Conservation (phyloP, 1,140 invertebrate genomes). For the Brachionus calyciflorus region DNA sequence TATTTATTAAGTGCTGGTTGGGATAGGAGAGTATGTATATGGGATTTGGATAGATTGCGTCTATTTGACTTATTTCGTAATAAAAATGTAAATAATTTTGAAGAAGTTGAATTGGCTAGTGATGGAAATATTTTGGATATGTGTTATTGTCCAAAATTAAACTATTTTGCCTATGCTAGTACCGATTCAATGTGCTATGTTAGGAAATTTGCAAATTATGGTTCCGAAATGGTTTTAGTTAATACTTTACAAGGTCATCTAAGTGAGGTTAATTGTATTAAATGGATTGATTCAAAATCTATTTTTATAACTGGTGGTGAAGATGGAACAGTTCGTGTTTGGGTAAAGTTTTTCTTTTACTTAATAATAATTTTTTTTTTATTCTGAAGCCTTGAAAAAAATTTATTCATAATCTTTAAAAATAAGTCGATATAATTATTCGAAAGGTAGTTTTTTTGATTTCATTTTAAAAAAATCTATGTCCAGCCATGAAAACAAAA, state of each 20-base stretch:
- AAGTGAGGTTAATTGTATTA: constrained; percentile 53
- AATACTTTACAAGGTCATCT: constrained; percentile 55
- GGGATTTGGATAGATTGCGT: constrained; percentile 54
- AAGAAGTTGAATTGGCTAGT: constrained; percentile 51
- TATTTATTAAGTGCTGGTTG: constrained; percentile 58
- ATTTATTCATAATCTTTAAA: too few relatives aligned
- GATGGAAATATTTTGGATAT: constrained; percentile 59
- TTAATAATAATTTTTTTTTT: neutral
- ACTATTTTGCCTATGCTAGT: constrained; percentile 59
- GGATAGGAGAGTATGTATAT: constrained; percentile 60
- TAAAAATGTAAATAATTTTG: constrained; percentile 37
- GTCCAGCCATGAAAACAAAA: too few relatives aligned
- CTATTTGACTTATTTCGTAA: constrained; percentile 34
- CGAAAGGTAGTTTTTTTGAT: too few relatives aligned
- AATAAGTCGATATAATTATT: too few relatives aligned
- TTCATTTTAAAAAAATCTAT: too few relatives aligned
- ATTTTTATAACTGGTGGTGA: constrained; percentile 60
- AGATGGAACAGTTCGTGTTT: constrained; percentile 59
- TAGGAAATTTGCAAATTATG: constrained; percentile 56
- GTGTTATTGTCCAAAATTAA: constrained; percentile 54
- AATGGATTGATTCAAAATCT: constrained; percentile 54
- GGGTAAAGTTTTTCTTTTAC: constrained; percentile 50
- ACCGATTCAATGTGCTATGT: constrained; percentile 60
- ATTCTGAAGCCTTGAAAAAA: too few relatives aligned
- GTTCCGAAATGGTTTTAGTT: constrained; percentile 55